Evolutionary conservation across 2,888 invertebrate genomes (phyloP), one percentile per base, ranked within the genome.

Genomic region (Callinectes sapidus): DNA sequence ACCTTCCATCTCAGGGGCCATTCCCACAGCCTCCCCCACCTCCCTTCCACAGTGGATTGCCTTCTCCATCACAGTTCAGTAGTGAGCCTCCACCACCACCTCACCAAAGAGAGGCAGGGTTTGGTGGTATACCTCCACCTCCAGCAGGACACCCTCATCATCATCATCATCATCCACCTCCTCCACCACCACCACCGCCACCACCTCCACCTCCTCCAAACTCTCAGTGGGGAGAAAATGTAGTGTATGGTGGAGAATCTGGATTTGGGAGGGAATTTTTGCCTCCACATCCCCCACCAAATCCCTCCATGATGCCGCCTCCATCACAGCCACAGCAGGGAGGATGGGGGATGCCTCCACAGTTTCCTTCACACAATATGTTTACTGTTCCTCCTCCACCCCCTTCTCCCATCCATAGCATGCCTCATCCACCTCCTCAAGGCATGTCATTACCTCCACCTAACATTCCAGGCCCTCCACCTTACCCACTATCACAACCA

Each of bases 241-340:
- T 81, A 10, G 71, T 71, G 71, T 71, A 6, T 71, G 71, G 71
- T 10, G 71, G 71, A 28, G 71, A 71, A n/a, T 28, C 23, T n/a
- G 28, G 71, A 5, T 28, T n/a, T 28, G 71, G 71, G n/a, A 71
- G 71, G 71, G 71, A 71, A n/a, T 81, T 81, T 81, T 81, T 81
- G 2, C 32, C 77, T 16, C 32, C 28, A 32, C 77, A 28, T 81
- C 77, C 32, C 14, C 81, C 32, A 35, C 81, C 32, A 13, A 32
- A 81, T 32, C 81, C 81, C 81, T 81, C 81, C 81, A 81, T 81
- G 81, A 35, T 81, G 81, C 81, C 81, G 2, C 81, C 81, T 3
- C 81, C 81, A 81, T 35, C 81, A 14, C 81, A 32, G 14, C 77
- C 81, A 81, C 81, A 81, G 18, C 81, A 81, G 13, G 81, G 81